phyloP scores from a whole-genome alignment of 2,113 vertebrate genomes.

The Sander lucioperca region DNA sequence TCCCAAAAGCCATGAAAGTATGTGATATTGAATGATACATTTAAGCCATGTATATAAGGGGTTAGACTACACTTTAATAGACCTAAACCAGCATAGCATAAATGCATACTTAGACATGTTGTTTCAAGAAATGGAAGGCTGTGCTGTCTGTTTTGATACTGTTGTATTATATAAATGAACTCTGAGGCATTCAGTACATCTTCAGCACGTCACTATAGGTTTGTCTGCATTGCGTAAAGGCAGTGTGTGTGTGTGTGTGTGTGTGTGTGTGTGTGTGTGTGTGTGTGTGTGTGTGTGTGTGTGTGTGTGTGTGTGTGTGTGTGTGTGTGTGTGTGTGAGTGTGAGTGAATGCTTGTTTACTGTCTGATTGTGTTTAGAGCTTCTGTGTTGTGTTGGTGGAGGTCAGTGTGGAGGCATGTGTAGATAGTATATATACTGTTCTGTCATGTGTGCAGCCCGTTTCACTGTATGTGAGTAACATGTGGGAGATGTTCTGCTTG shows the following conservation, averaged over 20 bases:
- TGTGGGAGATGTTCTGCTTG: slow-evolving; percentile 29
- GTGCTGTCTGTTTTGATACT: slow-evolving; percentile 11
- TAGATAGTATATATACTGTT: neutral
- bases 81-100: neutral
- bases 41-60: neutral
- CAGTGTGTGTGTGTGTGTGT: neutral
- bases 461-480: slow-evolving; percentile 11
- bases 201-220: slow-evolving; percentile 19
- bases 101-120: neutral
- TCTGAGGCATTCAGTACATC: slow-evolving; percentile 16
- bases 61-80: neutral
- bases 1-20: neutral
- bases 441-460: slow-evolving; percentile 1
- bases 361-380: neutral
- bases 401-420: slow-evolving; percentile 11
- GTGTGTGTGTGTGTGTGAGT: no score
- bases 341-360: no score
- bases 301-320: no score
- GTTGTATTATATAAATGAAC: slow-evolving; percentile 34
- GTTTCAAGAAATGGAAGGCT: neutral
- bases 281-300: no score
- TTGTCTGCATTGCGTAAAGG: slow-evolving; percentile 21
- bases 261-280: no score
- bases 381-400: neutral
- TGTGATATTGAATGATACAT: neutral